Conservation (phyloP, 2,113 vertebrate species). For the Amazona guildingii region DNA sequence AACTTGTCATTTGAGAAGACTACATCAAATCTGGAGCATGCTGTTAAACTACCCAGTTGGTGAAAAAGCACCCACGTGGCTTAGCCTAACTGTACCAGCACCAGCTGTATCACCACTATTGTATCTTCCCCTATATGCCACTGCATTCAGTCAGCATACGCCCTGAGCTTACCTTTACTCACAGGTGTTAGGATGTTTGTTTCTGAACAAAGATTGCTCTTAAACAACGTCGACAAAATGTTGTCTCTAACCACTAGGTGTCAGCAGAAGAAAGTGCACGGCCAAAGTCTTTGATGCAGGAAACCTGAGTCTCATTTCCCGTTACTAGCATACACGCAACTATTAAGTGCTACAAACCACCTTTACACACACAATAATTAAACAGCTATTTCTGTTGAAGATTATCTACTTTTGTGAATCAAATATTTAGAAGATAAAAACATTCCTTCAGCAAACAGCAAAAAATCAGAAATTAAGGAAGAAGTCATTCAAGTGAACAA, state of each 20-base stretch:
- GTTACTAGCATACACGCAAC: background rate
- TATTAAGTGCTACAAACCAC: constrained; percentile 29
- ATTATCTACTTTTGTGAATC: background rate
- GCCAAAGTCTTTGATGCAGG: background rate
- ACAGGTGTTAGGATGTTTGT: background rate
- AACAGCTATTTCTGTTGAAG: background rate
- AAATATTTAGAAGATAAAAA: background rate
- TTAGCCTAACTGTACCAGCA: background rate
- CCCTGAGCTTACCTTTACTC: background rate
- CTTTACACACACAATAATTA: background rate
- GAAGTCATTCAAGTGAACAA: background rate
- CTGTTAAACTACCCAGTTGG: background rate
- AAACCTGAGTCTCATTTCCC: background rate
- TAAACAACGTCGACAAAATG: background rate
- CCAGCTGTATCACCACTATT: background rate
- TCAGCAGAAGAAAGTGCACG: constrained; percentile 72
- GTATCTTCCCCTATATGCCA: fast-evolving
- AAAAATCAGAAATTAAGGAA: background rate
- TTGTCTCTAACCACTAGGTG: constrained; percentile 72
- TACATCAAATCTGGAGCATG: background rate
- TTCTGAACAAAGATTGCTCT: background rate
- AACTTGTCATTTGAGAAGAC: background rate
- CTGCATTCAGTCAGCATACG: background rate
- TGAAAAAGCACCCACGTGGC: background rate
- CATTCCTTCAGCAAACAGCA: background rate